phyloP scores from a whole-genome alignment of 2,113 vertebrate genomes.

The Barnardius zonarius region DNA sequence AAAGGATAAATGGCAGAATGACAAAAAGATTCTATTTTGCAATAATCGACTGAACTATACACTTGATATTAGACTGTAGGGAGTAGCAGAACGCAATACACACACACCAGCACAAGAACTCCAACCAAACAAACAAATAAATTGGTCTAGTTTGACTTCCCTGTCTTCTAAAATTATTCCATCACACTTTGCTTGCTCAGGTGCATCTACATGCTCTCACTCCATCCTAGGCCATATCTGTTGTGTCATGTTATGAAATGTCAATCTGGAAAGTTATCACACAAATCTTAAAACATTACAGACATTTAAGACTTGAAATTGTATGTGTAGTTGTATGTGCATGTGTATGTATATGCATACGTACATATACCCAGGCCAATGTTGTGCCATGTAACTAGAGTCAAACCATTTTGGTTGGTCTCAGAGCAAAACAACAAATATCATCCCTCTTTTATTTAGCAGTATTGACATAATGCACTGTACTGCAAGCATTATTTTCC shows the following conservation, averaged over 20 bases:
- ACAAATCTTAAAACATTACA: neutral
- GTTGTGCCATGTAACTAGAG: neutral
- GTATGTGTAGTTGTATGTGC: neutral
- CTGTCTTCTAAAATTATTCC: neutral
- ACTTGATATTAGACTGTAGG: neutral
- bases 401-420: neutral
- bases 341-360: neutral
- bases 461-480: neutral
- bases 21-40: neutral
- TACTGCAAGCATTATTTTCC: neutral
- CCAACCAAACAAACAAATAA: neutral
- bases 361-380: neutral
- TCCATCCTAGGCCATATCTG: neutral
- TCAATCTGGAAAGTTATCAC: neutral
- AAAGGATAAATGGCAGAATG: neutral
- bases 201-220: neutral
- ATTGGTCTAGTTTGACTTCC: neutral
- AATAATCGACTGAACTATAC: neutral
- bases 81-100: neutral
- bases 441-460: neutral
- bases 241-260: neutral
- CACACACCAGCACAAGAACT: neutral
- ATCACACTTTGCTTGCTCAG: neutral
- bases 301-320: neutral
- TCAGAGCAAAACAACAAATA: neutral